Conservation (phyloP, 2,113 vertebrate species). For the Laterallus jamaicensis region DNA sequence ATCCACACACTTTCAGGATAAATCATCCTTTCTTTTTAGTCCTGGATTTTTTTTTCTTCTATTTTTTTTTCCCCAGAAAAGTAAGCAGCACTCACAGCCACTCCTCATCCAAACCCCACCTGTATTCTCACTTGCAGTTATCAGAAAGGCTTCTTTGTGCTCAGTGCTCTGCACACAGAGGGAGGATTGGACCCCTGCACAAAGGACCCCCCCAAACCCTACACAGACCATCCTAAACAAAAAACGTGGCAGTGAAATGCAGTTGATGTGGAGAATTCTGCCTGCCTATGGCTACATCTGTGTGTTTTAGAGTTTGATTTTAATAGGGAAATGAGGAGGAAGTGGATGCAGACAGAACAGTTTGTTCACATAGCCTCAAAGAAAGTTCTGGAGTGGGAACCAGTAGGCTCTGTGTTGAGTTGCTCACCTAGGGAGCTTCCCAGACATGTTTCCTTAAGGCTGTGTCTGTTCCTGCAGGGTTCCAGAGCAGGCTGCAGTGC, state of each 20-base stretch:
- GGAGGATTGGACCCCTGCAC: not conserved
- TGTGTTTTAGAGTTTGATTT: not conserved
- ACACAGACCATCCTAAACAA: no score
- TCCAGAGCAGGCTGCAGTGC: accelerated
- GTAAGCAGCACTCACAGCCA: not conserved
- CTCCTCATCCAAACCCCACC: accelerated
- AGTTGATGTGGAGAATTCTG: accelerated
- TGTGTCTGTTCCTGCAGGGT: not conserved
- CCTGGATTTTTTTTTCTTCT: not conserved
- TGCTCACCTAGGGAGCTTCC: accelerated
- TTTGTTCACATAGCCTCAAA: not conserved
- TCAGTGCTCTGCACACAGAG: not conserved
- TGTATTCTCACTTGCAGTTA: not conserved
- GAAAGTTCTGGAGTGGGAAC: not conserved
- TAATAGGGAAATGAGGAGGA: not conserved
- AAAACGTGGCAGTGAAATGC: not conserved
- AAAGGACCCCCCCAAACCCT: no score
- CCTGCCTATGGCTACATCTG: no score
- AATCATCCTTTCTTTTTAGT: not conserved
- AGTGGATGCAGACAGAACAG: not conserved
- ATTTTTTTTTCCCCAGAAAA: no score
- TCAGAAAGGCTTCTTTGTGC: no score
- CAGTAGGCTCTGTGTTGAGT: not conserved
- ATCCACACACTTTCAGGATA: not conserved
- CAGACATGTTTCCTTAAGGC: not conserved